Base-by-base conservation (phyloP, 2,888 invertebrate genomes). In the Hecatera dysodea region DNA sequence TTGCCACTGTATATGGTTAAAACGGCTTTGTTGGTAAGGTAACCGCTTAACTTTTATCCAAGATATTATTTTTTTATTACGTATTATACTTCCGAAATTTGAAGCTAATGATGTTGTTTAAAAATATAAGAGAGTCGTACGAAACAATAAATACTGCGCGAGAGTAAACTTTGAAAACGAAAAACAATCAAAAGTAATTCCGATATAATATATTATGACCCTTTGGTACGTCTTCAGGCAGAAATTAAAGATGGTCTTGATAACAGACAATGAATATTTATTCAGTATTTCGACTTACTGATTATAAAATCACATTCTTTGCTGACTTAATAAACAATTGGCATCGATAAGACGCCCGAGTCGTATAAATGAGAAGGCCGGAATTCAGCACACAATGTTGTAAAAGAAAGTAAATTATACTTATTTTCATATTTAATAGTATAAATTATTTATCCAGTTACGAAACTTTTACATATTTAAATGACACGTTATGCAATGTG, bases 301-400 rank as follows among this genome's bases (percentile, higher is more conserved):
- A 79, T 82, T 78, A 78, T 76, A 82, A 82, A 79, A 75, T 77
- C 78, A 55, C 69, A 81, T 79, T 82, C 57, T 67, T 52, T 72
- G 62, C 27, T 15, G 79, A 81, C 59, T 84, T 86, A 82, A 82
- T 80, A 81, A 75, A 77, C 72, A 75, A 80, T 84, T 73, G 67
- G 69, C 61, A 74, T 72, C 69, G 66, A 71, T 74, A 79, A 76
- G 57, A 48, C 63, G 36, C 64, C 67, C 46, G 72, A 55, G 68
- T 63, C 42, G 76, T 81, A 71, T 87, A 85, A 83, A 87, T 86
- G 80, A 85, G 64, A 56, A 27, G 44, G 29, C 65, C 57, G 70
- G 52, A 70, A 79, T 66, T 75, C 78, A 72, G 33, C 52, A 72
- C 69, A 64, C 22, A 70, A 56, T 71, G 75, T 68, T 73, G 65